Evolutionary conservation across 2,888 invertebrate species (phyloP), one percentile per base, ranked within the genome.

Genomic region (Beris chalybata): DNA sequence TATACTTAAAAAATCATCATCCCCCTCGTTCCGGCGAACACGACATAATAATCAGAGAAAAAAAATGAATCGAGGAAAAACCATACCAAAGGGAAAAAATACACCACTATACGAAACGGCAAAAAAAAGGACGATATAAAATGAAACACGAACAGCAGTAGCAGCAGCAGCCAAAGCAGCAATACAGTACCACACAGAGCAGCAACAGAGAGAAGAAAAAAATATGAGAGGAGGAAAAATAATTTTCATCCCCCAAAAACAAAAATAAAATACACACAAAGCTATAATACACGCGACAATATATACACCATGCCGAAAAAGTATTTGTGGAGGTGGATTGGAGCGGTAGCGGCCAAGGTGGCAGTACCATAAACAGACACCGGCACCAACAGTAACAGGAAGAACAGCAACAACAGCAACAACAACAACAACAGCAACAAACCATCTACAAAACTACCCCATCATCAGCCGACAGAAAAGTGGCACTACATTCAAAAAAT

Each of bases 1-100:
- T 65, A 65, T 65, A 65, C 57, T 57, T 57, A 65, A 65, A 65
- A 65, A 65, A 65, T 65, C 45, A 65, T 65, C 65, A 65, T 65
- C 65, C 57, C 57, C 65, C 57, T 64, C 65, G 58, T 45, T 15
- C 30, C 22, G 55, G 64, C 64, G 61, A 61, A 61, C 52, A 61
- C 61, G 61, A 61, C 52, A 61, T 61, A 61, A 61, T 61, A 61
- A 61, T 61, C 61, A 61, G 52, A 50, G 52, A 61, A 59, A 61
- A 61, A 38, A 38, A 38, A 32, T 5, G n/a, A 52, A 38, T 38
- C 45, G 58, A 47, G 50, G 32, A 61, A 61, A 61, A 61, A 50
- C 43, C 61, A 32, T 52, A 61, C 61, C 38, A 61, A 61, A 61
- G 61, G 61, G 61, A 61, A 61, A 61, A 61, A 61, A 61, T 61